phyloP scores from a whole-genome alignment of 2,888 invertebrate genomes.

The Nasonovia ribisnigri region DNA sequence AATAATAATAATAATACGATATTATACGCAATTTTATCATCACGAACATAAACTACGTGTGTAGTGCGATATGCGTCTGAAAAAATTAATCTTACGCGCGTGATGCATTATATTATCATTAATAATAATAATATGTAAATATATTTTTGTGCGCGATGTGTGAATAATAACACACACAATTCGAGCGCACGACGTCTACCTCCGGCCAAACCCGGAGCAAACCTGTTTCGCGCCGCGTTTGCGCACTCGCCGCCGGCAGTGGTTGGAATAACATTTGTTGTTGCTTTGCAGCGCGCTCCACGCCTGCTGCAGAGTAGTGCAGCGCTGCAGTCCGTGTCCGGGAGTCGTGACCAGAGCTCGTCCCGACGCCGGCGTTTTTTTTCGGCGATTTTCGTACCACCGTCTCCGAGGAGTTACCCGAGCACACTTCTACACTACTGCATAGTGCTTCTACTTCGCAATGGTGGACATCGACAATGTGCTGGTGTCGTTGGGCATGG shows the following conservation, averaged over 20 bases:
- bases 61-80: neutral
- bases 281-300: neutral
- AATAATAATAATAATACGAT: no score
- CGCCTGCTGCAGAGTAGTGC: no score
- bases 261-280: neutral
- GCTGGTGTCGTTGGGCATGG: slow-evolving; percentile 34
- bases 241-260: neutral
- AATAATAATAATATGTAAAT: neutral
- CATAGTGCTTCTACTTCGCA: no score
- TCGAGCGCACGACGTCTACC: neutral
- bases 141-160: no score
- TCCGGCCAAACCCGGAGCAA: neutral
- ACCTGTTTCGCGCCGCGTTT: slow-evolving; percentile 3
- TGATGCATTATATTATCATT: neutral
- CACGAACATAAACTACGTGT: neutral
- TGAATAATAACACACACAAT: neutral
- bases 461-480: slow-evolving; percentile 51
- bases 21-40: neutral
- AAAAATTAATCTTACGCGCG: neutral
- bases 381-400: neutral
- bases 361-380: neutral
- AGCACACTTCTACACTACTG: no score
- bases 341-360: neutral
- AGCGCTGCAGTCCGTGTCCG: neutral
- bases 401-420: neutral